Evolutionary conservation across 2,888 invertebrate genomes (phyloP).

Genomic region (Zeuzera pyrina): DNA sequence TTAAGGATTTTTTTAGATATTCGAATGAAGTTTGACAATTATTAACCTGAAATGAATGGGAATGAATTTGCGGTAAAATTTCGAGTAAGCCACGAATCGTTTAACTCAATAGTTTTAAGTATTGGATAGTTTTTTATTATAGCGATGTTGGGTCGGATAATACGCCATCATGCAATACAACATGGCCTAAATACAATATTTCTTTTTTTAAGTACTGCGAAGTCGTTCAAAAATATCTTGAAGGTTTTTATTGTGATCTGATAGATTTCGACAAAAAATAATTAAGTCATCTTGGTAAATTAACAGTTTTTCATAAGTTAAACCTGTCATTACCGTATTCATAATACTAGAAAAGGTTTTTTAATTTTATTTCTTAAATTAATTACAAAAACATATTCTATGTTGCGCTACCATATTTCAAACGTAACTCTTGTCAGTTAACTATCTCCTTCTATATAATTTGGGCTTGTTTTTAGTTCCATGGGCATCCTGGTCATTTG

Average conservation of each 20-base stretch:
- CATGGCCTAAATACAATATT: conserved; percentile 6
- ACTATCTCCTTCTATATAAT: too few relatives aligned
- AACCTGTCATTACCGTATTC: conserved; percentile 5
- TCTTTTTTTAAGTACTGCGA: conserved; percentile 5
- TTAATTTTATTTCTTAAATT: too few relatives aligned
- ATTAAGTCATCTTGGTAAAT: not conserved
- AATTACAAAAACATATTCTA: too few relatives aligned
- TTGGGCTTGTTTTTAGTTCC: too few relatives aligned
- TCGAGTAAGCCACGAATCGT: too few relatives aligned
- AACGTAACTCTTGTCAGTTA: too few relatives aligned
- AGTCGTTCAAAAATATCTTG: not conserved
- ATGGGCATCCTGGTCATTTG: too few relatives aligned
- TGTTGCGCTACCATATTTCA: too few relatives aligned
- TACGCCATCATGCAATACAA: not conserved
- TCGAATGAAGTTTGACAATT: conserved; percentile 2
- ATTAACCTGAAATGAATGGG: not conserved
- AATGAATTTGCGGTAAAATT: not conserved
- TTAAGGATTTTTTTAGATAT: not conserved
- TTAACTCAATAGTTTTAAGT: not conserved
- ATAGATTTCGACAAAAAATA: not conserved
- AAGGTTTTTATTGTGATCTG: not conserved
- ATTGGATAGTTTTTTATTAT: conserved; percentile 1
- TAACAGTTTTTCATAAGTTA: not conserved
- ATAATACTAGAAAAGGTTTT: conserved; percentile 3
- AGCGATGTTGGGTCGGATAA: conserved; percentile 1